Evolutionary conservation across 2,888 invertebrate genomes (phyloP).

Genomic region (Pseudococcus jackbeardsleyi): DNA sequence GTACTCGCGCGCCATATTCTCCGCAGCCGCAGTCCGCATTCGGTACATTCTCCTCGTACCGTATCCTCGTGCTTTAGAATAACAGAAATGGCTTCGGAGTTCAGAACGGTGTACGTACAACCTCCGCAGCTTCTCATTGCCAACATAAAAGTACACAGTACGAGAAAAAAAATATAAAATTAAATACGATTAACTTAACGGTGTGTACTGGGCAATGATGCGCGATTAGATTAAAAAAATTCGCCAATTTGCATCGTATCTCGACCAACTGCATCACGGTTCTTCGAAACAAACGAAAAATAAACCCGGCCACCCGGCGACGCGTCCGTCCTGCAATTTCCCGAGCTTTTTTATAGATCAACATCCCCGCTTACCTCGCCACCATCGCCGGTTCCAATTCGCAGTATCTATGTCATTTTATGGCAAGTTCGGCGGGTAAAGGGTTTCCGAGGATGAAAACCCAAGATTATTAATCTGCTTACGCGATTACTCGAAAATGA

Average conservation of each 20-base stretch:
- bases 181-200: not conserved
- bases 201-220: not conserved
- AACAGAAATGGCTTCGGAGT: no score
- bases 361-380: no score
- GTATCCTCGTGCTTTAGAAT: not conserved
- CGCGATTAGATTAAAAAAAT: not conserved
- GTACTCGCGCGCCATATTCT: conserved; percentile 10
- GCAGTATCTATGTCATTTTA: no score
- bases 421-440: no score
- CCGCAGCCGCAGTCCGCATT: no score
- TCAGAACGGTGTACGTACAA: not conserved
- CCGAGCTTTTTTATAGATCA: no score
- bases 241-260: not conserved
- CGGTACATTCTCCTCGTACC: not conserved
- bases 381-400: no score
- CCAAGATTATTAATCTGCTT: no score
- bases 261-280: not conserved
- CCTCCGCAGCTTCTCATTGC: not conserved
- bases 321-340: no score
- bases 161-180: not conserved
- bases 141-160: not conserved
- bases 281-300: not conserved
- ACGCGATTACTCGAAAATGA: no score
- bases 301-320: not conserved
- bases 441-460: no score